A percentile compares a stretch with the other conserved stretches of the same genome.
These are phyloP conservation scores for Aplysina aerophoba DNA, from an alignment of 37 sponge, comb jelly and placozoan genomes.

Conservation along the genomic window DNA sequence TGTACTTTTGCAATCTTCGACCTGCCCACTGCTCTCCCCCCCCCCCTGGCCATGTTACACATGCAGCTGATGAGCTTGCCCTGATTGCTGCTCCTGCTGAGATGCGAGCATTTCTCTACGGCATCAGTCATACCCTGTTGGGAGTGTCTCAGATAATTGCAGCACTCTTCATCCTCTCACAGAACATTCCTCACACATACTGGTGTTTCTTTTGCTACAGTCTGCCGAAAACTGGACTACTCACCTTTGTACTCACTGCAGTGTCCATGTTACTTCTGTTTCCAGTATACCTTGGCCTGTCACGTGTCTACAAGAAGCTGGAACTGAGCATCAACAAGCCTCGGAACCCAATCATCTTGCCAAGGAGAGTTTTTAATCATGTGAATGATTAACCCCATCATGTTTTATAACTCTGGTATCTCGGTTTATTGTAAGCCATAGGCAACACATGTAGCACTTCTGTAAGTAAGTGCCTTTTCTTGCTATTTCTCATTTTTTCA, in stretches of 20 bases:
- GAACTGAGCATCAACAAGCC: background rate
- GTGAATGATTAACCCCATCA: no score
- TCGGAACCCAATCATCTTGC: background rate
- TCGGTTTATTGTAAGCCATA: no score
- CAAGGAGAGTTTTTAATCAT: background rate
- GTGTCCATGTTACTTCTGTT: background rate
- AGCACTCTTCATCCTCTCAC: background rate
- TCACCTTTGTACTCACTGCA: slow-evolving; percentile 2
- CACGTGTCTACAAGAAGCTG: background rate
- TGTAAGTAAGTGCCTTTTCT: no score
- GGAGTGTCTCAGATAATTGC: background rate
- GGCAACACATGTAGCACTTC: no score
- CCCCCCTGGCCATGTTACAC: no score
- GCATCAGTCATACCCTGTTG: background rate
- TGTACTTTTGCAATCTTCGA: no score
- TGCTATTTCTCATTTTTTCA: no score
- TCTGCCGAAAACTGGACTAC: background rate
- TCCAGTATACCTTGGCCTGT: background rate
- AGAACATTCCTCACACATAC: background rate
- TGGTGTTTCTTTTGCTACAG: slow-evolving; percentile 14
- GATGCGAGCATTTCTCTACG: background rate
- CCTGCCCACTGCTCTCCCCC: no score
- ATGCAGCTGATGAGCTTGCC: background rate
- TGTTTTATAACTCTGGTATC: no score
- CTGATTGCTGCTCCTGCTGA: background rate